phyloP scores from a whole-genome alignment of 2,113 vertebrate species.

The Bos javanicus region DNA sequence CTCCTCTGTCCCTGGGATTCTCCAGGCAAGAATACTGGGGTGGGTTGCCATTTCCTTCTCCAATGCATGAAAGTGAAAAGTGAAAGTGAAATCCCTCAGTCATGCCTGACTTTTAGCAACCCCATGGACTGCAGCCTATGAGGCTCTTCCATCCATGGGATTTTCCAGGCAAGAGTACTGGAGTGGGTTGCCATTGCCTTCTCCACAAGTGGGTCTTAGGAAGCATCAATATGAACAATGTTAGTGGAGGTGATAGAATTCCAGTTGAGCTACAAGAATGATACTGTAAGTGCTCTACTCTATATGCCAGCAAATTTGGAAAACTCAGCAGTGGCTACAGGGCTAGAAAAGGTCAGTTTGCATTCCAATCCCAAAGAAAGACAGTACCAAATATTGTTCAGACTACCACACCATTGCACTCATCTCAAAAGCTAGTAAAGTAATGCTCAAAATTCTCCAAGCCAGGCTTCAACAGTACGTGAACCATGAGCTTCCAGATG shows the following conservation, averaged over 20 bases:
- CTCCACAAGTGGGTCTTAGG: neutral
- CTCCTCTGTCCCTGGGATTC: too few relatives aligned
- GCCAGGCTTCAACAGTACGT: accelerated
- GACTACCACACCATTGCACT: accelerated
- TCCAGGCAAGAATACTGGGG: too few relatives aligned
- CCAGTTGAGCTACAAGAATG: neutral
- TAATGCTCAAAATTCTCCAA: neutral
- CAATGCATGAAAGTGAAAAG: too few relatives aligned
- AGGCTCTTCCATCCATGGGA: too few relatives aligned
- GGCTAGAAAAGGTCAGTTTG: neutral
- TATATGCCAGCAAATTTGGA: neutral
- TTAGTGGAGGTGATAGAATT: neutral
- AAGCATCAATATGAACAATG: neutral
- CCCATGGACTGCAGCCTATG: too few relatives aligned
- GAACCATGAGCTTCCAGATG: neutral
- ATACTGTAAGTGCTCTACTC: neutral
- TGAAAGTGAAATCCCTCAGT: too few relatives aligned
- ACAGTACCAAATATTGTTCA: neutral
- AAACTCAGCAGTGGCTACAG: neutral
- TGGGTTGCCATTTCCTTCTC: too few relatives aligned
- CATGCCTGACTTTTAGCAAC: accelerated
- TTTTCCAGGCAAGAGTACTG: too few relatives aligned
- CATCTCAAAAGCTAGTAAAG: neutral
- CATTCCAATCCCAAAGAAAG: neutral
- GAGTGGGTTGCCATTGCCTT: too few relatives aligned